Base-by-base conservation (phyloP, 2,888 invertebrate species). In the Arenicola marina region DNA sequence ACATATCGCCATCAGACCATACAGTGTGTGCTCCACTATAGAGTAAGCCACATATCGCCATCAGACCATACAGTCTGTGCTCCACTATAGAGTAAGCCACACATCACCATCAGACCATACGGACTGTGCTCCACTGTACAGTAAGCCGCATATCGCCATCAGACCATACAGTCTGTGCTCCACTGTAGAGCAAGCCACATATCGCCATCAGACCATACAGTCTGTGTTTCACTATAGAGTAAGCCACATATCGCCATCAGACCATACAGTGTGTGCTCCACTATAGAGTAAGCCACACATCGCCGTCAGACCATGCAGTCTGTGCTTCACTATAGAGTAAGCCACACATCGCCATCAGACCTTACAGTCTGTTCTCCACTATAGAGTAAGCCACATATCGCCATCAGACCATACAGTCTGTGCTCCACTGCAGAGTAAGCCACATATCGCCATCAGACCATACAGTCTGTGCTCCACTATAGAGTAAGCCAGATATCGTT, bases 301-400 rank as follows among this genome's bases (percentile, higher is more conserved):
- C 11, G 61, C 59, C 45, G 33, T 65, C n/a, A 21, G 62, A 32
- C 68, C 68, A 2, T 61, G 63, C 29, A 56, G 61, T 15, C 58
- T 68, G 33, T 32, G 65, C 53, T 61, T 60, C 34, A 56, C 63
- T 7, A 59, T 68, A 11, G 65, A 63, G 68, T 68, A 61, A 51
- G 63, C n/a, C 38, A 4, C 59, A 55, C 59, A 33, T 62, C 11
- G 61, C 59, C 45, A 38, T 65, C n/a, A 21, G 62, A 32, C 68
- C 68, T 1, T 61, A 66, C 29, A 56, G 61, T 15, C 58, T 68
- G 33, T 32, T 68, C 53, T 61, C 60, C 34, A 56, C 63, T 7
- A 59, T 68, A 11, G 65, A 63, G 68, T 68, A 61, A 51, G 63
- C n/a, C 38, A 4, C 59, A 55, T 58, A 33, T 62, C 11, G 61